These are phyloP conservation scores for Drosophila ficusphila DNA, from an alignment of 1,140 invertebrate genomes.

Conservation along the genomic window DNA sequence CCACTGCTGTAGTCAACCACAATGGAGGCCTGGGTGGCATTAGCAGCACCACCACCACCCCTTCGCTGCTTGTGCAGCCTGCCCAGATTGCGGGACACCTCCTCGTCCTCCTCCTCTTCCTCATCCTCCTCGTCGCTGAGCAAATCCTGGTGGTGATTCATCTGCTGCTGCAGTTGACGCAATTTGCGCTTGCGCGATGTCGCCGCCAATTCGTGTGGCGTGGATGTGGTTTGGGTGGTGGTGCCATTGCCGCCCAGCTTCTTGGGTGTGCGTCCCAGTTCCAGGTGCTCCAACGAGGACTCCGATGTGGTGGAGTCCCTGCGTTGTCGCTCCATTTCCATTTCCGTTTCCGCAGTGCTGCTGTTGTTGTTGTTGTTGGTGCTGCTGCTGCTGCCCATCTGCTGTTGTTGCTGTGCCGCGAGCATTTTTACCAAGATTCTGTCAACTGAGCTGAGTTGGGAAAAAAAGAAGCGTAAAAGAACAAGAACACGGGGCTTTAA, in stretches of 20 bases:
- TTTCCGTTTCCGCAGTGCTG: slow-evolving; percentile 30
- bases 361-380: no score
- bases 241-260: slow-evolving; percentile 65
- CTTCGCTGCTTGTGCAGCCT: slow-evolving; percentile 76
- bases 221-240: slow-evolving; percentile 66
- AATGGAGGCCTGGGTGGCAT: slow-evolving; percentile 45
- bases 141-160: slow-evolving; percentile 24
- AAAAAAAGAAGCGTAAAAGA: slow-evolving; percentile 1
- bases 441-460: not conserved
- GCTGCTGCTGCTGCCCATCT: slow-evolving; percentile 29
- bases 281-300: slow-evolving; percentile 81
- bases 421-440: slow-evolving; percentile 48
- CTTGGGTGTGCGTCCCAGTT: slow-evolving; percentile 79
- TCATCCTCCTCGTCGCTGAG: slow-evolving; percentile 49
- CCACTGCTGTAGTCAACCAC: slow-evolving; percentile 65
- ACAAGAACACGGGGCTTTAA: no score
- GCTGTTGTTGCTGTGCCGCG: slow-evolving; percentile 53
- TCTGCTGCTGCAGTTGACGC: slow-evolving; percentile 53
- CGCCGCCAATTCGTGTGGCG: slow-evolving; percentile 51
- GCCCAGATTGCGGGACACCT: slow-evolving; percentile 21
- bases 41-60: slow-evolving; percentile 23
- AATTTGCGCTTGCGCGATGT: slow-evolving; percentile 65
- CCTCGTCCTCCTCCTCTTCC: slow-evolving; percentile 13
- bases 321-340: slow-evolving; percentile 73
- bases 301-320: slow-evolving; percentile 80